Percentiles rank a stretch among this genome's conserved stretches.
These are phyloP conservation scores for Zeuzera pyrina DNA, from an alignment of 2,888 invertebrate genomes.

Conservation along the genomic window DNA sequence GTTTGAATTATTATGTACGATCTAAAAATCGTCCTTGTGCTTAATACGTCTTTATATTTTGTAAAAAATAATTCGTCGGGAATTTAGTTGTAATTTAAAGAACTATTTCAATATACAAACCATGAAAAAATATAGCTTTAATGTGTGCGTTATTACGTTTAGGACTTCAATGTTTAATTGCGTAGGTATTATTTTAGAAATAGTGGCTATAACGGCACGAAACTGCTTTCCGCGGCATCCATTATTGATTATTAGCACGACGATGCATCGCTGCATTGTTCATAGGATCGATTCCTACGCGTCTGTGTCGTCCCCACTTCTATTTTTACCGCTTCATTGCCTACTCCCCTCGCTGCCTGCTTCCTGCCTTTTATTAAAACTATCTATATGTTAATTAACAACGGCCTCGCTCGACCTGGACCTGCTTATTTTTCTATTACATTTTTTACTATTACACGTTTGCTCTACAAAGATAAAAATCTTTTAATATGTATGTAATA, in stretches of 20 bases:
- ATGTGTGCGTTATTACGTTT: no score
- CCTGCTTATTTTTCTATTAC: constrained; percentile 64
- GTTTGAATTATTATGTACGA: no score
- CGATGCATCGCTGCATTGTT: constrained; percentile 55
- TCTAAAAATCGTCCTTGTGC: no score
- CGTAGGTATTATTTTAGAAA: no score
- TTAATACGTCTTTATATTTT: no score
- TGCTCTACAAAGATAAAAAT: no score
- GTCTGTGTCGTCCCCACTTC: constrained; percentile 59
- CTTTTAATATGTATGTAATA: background rate
- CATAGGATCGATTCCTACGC: constrained; percentile 58
- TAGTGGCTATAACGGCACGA: no score
- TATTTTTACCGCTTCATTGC: constrained; percentile 74
- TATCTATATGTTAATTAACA: constrained; percentile 72
- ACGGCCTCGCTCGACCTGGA: constrained; percentile 49
- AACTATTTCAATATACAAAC: no score
- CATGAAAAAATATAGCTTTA: no score
- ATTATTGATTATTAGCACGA: constrained; percentile 55
- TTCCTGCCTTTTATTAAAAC: constrained; percentile 73
- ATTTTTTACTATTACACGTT: constrained; percentile 43
- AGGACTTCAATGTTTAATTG: no score
- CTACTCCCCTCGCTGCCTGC: constrained; percentile 64
- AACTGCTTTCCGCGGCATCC: constrained; percentile 25
- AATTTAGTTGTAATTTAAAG: no score
- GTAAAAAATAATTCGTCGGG: no score